Conservation (phyloP, 2,797 vertebrate species). For the Graptemys geographica region DNA sequence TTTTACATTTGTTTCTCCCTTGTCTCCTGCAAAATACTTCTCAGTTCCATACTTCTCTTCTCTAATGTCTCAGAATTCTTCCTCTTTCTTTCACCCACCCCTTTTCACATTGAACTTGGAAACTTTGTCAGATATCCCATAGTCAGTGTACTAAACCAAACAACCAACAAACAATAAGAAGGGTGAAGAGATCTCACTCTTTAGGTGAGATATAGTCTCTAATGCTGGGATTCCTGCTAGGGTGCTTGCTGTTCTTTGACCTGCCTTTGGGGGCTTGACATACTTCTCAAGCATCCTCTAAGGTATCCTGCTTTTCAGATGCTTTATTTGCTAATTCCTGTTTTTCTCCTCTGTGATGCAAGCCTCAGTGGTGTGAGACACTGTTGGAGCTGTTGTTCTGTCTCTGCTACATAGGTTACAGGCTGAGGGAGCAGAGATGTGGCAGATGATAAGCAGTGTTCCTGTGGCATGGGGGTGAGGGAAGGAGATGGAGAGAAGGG, state of each 20-base stretch:
- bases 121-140: constrained; percentile 64
- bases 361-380: accelerated
- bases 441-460: accelerated
- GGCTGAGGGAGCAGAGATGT: background rate
- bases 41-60: background rate
- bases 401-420: background rate
- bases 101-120: background rate
- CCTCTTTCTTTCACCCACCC: constrained; percentile 8
- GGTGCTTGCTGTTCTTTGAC: constrained; percentile 11
- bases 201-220: background rate
- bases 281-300: background rate
- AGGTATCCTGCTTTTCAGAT: background rate
- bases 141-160: background rate
- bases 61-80: constrained; percentile 20
- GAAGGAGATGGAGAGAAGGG: background rate
- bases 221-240: background rate
- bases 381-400: background rate
- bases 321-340: background rate
- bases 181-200: constrained; percentile 32
- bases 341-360: background rate
- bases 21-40: background rate
- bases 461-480: background rate
- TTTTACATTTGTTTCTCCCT: background rate
- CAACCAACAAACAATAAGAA: background rate
- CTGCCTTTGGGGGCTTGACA: background rate